phyloP scores from a whole-genome alignment of 2,888 invertebrate genomes.

The Aleiodes alternator region DNA sequence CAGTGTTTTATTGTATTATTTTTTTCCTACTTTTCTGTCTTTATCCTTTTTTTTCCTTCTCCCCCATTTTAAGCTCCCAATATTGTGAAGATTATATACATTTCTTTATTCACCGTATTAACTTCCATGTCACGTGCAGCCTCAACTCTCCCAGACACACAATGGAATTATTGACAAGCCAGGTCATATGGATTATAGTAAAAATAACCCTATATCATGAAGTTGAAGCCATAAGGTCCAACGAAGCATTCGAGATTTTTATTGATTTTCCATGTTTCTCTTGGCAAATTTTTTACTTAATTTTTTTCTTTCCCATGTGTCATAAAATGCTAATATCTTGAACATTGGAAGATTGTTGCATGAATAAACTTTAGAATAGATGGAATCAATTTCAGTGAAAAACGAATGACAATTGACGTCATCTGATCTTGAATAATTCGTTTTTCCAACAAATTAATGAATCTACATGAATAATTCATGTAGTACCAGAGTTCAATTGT shows the following conservation, averaged over 20 bases:
- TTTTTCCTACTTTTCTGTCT: neutral
- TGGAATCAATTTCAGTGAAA: too few relatives aligned
- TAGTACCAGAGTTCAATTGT: too few relatives aligned
- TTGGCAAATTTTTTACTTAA: too few relatives aligned
- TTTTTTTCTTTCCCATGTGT: too few relatives aligned
- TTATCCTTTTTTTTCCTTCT: neutral
- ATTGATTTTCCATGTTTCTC: too few relatives aligned
- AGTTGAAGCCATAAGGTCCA: neutral
- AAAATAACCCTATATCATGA: neutral
- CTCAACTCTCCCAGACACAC: conserved; percentile 37
- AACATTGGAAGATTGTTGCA: too few relatives aligned
- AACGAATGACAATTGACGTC: conserved; percentile 5
- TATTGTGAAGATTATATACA: conserved; percentile 30
- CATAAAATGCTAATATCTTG: too few relatives aligned
- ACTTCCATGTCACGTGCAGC: conserved; percentile 41
- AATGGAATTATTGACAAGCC: conserved; percentile 27
- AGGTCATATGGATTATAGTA: neutral
- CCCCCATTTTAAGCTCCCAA: neutral
- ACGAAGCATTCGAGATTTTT: too few relatives aligned
- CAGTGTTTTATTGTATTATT: neutral
- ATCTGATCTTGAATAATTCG: neutral
- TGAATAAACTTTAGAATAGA: too few relatives aligned
- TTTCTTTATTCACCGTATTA: conserved; percentile 34
- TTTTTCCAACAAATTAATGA: neutral
- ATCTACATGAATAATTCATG: neutral